Evolutionary conservation across 1,140 invertebrate genomes (phyloP).

Genomic region (Phenacoccus solenopsis): DNA sequence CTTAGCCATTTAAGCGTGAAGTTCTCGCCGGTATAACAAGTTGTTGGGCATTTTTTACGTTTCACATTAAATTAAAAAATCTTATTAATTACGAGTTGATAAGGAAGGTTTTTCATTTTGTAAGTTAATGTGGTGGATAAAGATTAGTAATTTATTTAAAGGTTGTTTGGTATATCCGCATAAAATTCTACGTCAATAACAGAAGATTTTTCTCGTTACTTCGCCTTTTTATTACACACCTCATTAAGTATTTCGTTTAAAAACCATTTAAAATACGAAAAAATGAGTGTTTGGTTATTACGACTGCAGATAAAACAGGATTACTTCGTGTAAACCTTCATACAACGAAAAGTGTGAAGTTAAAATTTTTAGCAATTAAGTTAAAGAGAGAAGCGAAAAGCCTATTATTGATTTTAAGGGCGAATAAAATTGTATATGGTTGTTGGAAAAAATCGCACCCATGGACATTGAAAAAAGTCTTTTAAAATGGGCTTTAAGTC

Average conservation of each 20-base stretch:
- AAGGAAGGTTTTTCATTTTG: neutral
- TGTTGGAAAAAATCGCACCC: too few relatives aligned
- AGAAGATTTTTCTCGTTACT: neutral
- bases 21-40: neutral
- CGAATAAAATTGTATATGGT: neutral
- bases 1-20: neutral
- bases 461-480: neutral
- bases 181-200: constrained; percentile 1
- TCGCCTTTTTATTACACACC: neutral
- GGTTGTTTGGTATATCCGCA: neutral
- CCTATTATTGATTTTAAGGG: neutral
- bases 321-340: too few relatives aligned
- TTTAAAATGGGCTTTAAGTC: neutral
- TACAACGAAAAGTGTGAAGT: too few relatives aligned
- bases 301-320: neutral
- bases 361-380: too few relatives aligned
- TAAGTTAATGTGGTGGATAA: neutral
- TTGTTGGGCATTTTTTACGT: neutral
- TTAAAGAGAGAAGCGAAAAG: too few relatives aligned
- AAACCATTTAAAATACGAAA: neutral
- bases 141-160: neutral
- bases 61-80: neutral
- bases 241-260: neutral
- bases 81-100: neutral
- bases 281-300: neutral